Percentiles rank a stretch among this genome's conserved stretches.
phyloP scores from a whole-genome alignment of 2,888 invertebrate species.

The Tupiocoris notatus region DNA sequence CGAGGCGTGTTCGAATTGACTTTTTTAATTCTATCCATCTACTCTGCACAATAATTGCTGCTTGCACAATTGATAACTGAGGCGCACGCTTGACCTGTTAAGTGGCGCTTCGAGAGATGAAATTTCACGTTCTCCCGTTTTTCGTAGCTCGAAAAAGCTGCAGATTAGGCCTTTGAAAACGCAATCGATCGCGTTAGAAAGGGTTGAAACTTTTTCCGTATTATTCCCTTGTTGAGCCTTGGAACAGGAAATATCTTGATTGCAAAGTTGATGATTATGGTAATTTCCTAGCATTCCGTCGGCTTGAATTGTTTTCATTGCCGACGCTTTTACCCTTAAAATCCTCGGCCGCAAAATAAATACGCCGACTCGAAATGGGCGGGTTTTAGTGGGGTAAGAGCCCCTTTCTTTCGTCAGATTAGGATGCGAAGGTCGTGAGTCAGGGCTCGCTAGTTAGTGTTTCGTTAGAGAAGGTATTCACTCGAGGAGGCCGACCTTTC shows the following conservation, averaged over 20 bases:
- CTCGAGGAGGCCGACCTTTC: constrained; percentile 35
- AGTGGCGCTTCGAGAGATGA: too few relatives aligned
- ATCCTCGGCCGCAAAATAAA: not conserved
- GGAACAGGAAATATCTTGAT: not conserved
- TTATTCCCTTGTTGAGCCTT: not conserved
- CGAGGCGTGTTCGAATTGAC: too few relatives aligned
- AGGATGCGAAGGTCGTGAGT: constrained; percentile 22
- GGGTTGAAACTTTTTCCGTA: not conserved
- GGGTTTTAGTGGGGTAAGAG: not conserved
- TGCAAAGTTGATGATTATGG: not conserved
- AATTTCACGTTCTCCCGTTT: too few relatives aligned
- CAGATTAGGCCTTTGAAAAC: not conserved
- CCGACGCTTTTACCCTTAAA: not conserved
- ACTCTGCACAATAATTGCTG: too few relatives aligned
- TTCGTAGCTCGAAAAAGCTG: not conserved
- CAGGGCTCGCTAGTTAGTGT: constrained; percentile 27
- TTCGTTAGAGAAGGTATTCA: constrained; percentile 35
- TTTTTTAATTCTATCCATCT: too few relatives aligned
- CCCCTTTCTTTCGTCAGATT: not conserved
- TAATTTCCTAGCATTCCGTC: not conserved
- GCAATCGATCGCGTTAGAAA: not conserved
- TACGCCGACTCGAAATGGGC: not conserved
- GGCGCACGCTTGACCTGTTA: too few relatives aligned
- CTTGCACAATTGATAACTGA: too few relatives aligned
- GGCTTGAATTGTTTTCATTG: not conserved